Evolutionary conservation across 2,113 vertebrate species (phyloP).

Genomic region (Melanerpes formicivorus): DNA sequence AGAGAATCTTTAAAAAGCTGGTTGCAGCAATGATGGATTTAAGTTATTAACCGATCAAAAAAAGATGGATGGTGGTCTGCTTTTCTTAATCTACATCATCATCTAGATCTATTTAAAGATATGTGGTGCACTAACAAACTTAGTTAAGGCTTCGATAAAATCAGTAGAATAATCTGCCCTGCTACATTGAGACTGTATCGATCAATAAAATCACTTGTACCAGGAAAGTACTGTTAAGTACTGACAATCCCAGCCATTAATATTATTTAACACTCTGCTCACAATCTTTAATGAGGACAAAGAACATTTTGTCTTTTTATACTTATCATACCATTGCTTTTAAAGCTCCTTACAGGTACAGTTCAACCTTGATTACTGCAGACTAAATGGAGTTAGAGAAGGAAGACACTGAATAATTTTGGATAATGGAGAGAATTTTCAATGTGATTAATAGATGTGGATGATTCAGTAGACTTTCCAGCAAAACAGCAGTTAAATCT

Average conservation of each 20-base stretch:
- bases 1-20: slow-evolving; percentile 74
- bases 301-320: slow-evolving; percentile 79
- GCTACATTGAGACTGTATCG: slow-evolving; percentile 83
- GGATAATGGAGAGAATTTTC: slow-evolving; percentile 45
- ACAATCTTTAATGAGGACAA: slow-evolving; percentile 93
- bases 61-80: slow-evolving; percentile 95
- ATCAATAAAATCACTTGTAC: slow-evolving; percentile 99
- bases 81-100: slow-evolving; percentile 99
- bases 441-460: slow-evolving; percentile 19
- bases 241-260: slow-evolving; percentile 95
- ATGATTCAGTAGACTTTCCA: background rate
- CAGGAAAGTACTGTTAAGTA: slow-evolving; percentile 89
- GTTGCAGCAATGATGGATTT: slow-evolving; percentile 96
- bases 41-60: slow-evolving; percentile 99
- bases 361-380: slow-evolving; percentile 35
- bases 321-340: slow-evolving; percentile 58
- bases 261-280: slow-evolving; percentile 97
- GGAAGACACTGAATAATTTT: slow-evolving; percentile 41
- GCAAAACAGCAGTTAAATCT: slow-evolving; percentile 36
- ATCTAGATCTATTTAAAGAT: slow-evolving; percentile 99
- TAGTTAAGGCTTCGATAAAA: slow-evolving; percentile 98
- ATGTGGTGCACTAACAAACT: slow-evolving; percentile 93
- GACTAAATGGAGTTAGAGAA: slow-evolving; percentile 6
- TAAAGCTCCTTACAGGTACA: background rate
- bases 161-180: slow-evolving; percentile 91